Percentiles rank a stretch among this genome's conserved stretches.
phyloP scores from a whole-genome alignment of 2,888 invertebrate genomes.

The Parascotia fuliginaria region DNA sequence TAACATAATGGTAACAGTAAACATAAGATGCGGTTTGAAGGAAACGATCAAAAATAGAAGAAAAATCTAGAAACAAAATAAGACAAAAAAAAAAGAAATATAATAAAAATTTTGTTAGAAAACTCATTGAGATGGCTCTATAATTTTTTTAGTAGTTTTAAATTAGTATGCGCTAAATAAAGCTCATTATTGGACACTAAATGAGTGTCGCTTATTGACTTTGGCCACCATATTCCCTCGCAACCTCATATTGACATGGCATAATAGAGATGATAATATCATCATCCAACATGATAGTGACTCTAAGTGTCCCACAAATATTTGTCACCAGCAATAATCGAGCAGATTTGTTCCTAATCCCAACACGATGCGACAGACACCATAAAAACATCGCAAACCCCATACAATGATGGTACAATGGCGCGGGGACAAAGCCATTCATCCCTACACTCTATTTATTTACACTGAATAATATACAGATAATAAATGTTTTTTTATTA shows the following conservation, averaged over 20 bases:
- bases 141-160: too few species aligned
- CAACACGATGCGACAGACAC: constrained; percentile 59
- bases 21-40: too few species aligned
- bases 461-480: constrained; percentile 79
- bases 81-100: too few species aligned
- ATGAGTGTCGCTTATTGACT: background rate
- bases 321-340: constrained; percentile 71
- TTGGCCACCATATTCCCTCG: constrained; percentile 6
- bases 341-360: constrained; percentile 72
- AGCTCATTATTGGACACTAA: background rate
- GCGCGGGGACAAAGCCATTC: constrained; percentile 67
- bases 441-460: constrained; percentile 73
- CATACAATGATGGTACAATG: constrained; percentile 66
- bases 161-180: background rate
- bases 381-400: constrained; percentile 66
- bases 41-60: too few species aligned
- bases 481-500: constrained; percentile 77
- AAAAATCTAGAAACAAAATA: too few species aligned
- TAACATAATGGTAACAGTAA: too few species aligned
- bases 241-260: constrained; percentile 13
- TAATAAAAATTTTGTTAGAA: too few species aligned
- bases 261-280: constrained; percentile 62
- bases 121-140: too few species aligned
- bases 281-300: constrained; percentile 55
- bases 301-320: constrained; percentile 66